A percentile compares a stretch with the other conserved stretches of the same genome.
phyloP scores from a whole-genome alignment of 2,888 invertebrate genomes.

The Hypena proboscidalis region DNA sequence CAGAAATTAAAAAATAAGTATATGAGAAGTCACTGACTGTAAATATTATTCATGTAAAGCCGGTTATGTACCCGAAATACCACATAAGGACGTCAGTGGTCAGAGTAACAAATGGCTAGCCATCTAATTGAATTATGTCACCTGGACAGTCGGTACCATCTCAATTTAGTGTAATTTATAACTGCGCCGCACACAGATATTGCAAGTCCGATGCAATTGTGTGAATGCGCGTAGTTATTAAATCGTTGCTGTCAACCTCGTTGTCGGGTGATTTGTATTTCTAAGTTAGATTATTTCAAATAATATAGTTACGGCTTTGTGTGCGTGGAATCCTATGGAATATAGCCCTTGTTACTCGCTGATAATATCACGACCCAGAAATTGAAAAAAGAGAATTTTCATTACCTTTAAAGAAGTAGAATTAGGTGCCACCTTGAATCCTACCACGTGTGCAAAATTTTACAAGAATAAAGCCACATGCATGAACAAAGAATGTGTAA shows the following conservation, averaged over 20 bases:
- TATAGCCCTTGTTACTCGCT: too few relatives aligned
- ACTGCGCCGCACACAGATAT: conserved; percentile 51
- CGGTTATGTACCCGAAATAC: conserved; percentile 39
- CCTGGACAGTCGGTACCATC: conserved; percentile 63
- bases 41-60: conserved; percentile 29
- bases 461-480: too few relatives aligned
- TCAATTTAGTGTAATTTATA: conserved; percentile 71
- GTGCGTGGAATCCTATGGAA: too few relatives aligned
- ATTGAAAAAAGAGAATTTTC: too few relatives aligned
- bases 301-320: too few relatives aligned
- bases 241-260: conserved; percentile 20
- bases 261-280: conserved; percentile 7
- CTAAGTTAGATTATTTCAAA: background rate
- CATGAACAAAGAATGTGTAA: too few relatives aligned
- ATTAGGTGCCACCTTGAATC: too few relatives aligned
- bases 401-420: too few relatives aligned
- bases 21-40: too few relatives aligned
- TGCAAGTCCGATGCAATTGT: conserved; percentile 28
- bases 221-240: conserved; percentile 30
- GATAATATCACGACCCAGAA: too few relatives aligned
- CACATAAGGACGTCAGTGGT: conserved; percentile 53
- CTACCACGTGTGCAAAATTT: too few relatives aligned
- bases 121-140: conserved; percentile 77
- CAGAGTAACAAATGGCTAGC: conserved; percentile 62
- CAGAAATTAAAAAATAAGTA: too few relatives aligned